Base-by-base conservation (phyloP, 1,140 invertebrate genomes). In the Chelonus insularis region DNA sequence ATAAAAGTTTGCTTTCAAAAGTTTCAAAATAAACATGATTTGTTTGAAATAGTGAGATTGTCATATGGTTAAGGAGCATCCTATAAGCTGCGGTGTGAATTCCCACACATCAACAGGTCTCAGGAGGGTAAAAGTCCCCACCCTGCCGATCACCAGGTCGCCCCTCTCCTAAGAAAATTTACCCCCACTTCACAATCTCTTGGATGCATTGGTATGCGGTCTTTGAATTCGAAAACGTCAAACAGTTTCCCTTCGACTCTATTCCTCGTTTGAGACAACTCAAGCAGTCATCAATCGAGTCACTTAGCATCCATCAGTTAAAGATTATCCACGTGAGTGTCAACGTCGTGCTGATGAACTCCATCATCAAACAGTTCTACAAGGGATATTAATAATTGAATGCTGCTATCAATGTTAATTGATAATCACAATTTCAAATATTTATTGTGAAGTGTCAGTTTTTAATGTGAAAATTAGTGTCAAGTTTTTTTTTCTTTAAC, bases 51-150 rank as follows among this genome's bases (percentile, higher is more conserved):
- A 8, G 62, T 57, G 41, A 4, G 37, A 62, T n/a, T 45, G 59
- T 55, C 34, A 54, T 50, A 43, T 48, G 54, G 47, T 11, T 12
- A 45, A 20, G 39, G 50, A 57, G 57, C 57, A 62, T 62, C 62
- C 50, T 63, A 65, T 47, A 21, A 36, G 57, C 60, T 59, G 64
- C 72, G 70, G 72, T 68, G 72, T 78, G 72, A 79, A 82, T 82
- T 80, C 77, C 76, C 76, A 77, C 75, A 80, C 76, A 80, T 82
- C 80, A 81, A 78, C 78, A 80, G 73, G 79, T 81, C 79, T 75
- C 68, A 72, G 71, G 60, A 73, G 69, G 67, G 54, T 67, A 56
- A 63, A 67, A 70, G 65, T 62, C 62, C 67, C 71, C 79, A 67
- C 69, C 63, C 66, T 68, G 51, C 59, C 62, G 32, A 25, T 37